Percentiles rank a stretch among this genome's conserved stretches.
phyloP scores from a whole-genome alignment of 2,888 invertebrate genomes.

The Nomada lathburiana region DNA sequence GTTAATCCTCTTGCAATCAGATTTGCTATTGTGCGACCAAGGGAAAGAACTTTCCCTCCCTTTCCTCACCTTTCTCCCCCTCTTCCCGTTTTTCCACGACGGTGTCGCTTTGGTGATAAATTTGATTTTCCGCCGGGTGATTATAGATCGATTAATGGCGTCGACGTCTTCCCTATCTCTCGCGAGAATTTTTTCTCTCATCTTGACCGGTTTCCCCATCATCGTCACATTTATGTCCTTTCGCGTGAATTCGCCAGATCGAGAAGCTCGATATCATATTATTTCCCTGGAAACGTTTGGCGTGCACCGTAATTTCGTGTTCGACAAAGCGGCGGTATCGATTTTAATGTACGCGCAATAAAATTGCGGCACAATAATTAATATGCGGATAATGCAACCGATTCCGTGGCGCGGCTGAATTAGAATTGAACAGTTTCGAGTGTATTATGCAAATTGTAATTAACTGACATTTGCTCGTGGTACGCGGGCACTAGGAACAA shows the following conservation, averaged over 20 bases:
- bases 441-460: constrained; percentile 56
- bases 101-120: constrained; percentile 4
- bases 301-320: too few relatives aligned
- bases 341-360: constrained; percentile 27
- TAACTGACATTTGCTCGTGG: constrained; percentile 48
- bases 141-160: constrained; percentile 26
- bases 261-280: too few relatives aligned
- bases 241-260: too few relatives aligned
- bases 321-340: constrained; percentile 4
- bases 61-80: not conserved
- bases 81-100: not conserved
- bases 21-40: constrained; percentile 35
- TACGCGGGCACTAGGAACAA: not conserved
- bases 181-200: not conserved
- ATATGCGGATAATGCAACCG: constrained; percentile 22
- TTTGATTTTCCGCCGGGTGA: constrained; percentile 30
- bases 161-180: constrained; percentile 7
- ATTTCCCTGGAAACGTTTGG: too few relatives aligned
- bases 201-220: not conserved
- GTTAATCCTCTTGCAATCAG: constrained; percentile 56
- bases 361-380: constrained; percentile 34
- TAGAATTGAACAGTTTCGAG: constrained; percentile 47
- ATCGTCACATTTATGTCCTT: too few relatives aligned
- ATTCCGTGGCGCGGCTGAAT: constrained; percentile 27
- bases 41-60: constrained; percentile 9